Evolutionary conservation across 2,113 vertebrate genomes (phyloP).

Genomic region (Todiramphus chloris): DNA sequence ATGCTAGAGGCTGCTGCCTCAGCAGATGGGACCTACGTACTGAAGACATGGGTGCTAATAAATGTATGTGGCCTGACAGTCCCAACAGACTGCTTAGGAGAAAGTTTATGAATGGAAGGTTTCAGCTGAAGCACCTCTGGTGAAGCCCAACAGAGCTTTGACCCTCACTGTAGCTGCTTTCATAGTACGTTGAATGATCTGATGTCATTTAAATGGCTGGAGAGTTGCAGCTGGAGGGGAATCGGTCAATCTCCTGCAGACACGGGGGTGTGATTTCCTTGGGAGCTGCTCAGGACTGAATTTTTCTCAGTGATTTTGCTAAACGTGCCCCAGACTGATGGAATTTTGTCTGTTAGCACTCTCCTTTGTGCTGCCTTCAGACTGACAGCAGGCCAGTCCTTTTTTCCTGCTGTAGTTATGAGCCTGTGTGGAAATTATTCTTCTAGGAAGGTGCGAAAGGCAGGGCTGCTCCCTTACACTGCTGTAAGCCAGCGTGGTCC

Average conservation of each 20-base stretch:
- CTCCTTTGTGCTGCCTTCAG: neutral
- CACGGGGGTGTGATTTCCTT: neutral
- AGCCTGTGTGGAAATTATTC: neutral
- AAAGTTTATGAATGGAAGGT: neutral
- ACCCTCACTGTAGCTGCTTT: neutral
- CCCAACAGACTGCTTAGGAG: neutral
- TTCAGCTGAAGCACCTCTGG: neutral
- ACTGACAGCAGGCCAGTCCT: neutral
- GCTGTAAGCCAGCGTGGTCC: neutral
- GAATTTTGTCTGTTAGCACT: neutral
- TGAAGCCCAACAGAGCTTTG: neutral
- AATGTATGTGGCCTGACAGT: neutral
- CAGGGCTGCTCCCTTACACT: neutral
- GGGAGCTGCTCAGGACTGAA: neutral
- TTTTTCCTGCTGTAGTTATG: neutral
- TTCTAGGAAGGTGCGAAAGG: neutral
- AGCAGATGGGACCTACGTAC: neutral
- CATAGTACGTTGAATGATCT: neutral
- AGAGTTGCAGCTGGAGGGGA: neutral
- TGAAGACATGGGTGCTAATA: neutral
- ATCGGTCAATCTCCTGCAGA: neutral
- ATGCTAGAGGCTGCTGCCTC: neutral
- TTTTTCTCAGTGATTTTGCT: neutral
- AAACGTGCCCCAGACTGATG: neutral
- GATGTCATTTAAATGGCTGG: neutral